Evolutionary conservation across 2,113 vertebrate genomes (phyloP).

Genomic region (Perca schrenkii): DNA sequence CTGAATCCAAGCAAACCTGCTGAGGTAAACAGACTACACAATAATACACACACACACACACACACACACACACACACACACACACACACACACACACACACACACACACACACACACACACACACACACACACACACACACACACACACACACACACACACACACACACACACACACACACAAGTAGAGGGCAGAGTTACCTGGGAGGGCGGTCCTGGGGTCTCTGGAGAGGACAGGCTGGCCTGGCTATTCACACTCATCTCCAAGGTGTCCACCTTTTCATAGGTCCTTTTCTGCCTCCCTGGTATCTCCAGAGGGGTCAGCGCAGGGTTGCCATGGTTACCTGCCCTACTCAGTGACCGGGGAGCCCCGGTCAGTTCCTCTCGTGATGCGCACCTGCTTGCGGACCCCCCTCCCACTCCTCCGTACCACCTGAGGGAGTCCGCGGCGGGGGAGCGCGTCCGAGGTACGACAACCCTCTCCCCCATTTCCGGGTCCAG

Average conservation of each 20-base stretch:
- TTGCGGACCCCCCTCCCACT: conserved; percentile 41
- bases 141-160: conserved; percentile 8
- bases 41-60: conserved; percentile 20
- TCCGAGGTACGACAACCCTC: conserved; percentile 66
- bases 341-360: conserved; percentile 81
- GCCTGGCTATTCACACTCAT: conserved; percentile 86
- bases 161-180: conserved; percentile 18
- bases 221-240: conserved; percentile 84
- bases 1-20: conserved; percentile 48
- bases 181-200: conserved; percentile 70
- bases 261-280: conserved; percentile 92
- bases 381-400: conserved; percentile 83
- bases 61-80: background rate
- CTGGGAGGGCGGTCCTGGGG: conserved; percentile 83
- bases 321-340: conserved; percentile 64
- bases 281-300: conserved; percentile 92
- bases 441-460: conserved; percentile 86
- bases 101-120: background rate
- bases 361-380: conserved; percentile 78
- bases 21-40: conserved; percentile 43
- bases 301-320: conserved; percentile 80
- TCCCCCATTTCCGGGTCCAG: conserved; percentile 85
- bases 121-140: background rate
- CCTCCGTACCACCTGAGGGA: conserved; percentile 83
- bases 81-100: background rate